A percentile compares a stretch with the other conserved stretches of the same genome.
Conservation (phyloP, 2,113 vertebrate genomes). For the Noctilio leporinus region DNA sequence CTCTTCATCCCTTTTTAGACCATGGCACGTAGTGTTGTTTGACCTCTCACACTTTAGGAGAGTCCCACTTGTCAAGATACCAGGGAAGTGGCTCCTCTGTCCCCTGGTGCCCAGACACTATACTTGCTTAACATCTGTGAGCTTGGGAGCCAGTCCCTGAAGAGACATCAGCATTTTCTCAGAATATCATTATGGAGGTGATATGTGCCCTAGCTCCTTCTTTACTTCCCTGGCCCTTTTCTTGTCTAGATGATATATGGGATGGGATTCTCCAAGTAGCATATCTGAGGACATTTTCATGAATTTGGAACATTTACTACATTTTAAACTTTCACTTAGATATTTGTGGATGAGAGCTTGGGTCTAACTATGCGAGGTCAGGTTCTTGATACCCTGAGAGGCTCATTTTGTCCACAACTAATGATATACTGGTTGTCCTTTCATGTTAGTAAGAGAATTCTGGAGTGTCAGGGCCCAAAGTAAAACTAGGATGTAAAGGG, state of each 20-base stretch:
- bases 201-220: neutral
- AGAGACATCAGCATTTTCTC: neutral
- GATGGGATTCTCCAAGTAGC: neutral
- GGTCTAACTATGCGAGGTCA: neutral
- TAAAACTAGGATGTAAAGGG: neutral
- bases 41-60: neutral
- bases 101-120: neutral
- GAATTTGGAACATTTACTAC: neutral
- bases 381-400: neutral
- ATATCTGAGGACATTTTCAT: neutral
- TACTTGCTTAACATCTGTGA: neutral
- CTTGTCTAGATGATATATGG: neutral
- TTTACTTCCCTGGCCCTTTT: neutral
- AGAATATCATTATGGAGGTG: neutral
- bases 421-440: neutral
- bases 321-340: neutral
- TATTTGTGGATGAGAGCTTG: neutral
- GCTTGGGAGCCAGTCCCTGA: neutral
- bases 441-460: neutral
- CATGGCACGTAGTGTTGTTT: neutral
- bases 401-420: neutral
- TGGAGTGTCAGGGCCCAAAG: neutral
- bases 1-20: neutral
- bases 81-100: neutral
- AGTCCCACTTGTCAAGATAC: neutral